Base-by-base conservation (phyloP, 2,113 vertebrate genomes). In the Microtus richardsoni region DNA sequence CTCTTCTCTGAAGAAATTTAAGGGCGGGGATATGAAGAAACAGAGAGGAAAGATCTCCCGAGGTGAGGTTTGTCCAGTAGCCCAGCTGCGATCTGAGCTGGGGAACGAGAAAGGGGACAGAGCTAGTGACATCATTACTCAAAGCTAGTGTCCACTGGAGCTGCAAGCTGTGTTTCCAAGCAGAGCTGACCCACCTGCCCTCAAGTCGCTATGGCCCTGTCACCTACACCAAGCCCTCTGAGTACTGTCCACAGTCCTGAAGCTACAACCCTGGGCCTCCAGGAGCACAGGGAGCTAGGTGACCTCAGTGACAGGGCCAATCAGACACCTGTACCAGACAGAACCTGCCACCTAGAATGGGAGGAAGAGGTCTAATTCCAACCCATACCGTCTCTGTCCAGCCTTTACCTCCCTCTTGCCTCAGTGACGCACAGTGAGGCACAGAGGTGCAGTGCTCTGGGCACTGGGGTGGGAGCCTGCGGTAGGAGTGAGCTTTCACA, bases 381-480 rank as follows among this genome's bases (percentile, higher is more conserved):
- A 44, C 68, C 5, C 73, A 10, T 22, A 54, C 0, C 0, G 44
- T 41, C 68, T 78, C 39, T 68, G n/a, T n/a, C 79, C 80, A 92
- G 90, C 3, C 5, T 39, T 30, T 16, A 24, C 7, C 0, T 1
- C 19, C 28, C n/a, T 47, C 4, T 11, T 44, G 22, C 22, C 60
- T 7, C 2, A 0, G 14, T 36, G 74, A 44, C 26, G 7, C 36
- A 47, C 17, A 73, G 11, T 1, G 16, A 52, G n/a, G 58, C 14
- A 6, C 17, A 39, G 41, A 8, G 7, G 22, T 6, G 7, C 47
- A 19, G 44, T 21, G 70, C n/a, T 75, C 70, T 4, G 41, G 62
- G 12, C 6, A 26, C 0, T 4, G 2, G 12, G 26, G 12, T 58
- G 60, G 28, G 24, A 0, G 64, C 41, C 4, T n/a, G 39, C 54